These are phyloP conservation scores for Aethina tumida DNA, from an alignment of 1,140 invertebrate genomes.

Conservation along the genomic window DNA sequence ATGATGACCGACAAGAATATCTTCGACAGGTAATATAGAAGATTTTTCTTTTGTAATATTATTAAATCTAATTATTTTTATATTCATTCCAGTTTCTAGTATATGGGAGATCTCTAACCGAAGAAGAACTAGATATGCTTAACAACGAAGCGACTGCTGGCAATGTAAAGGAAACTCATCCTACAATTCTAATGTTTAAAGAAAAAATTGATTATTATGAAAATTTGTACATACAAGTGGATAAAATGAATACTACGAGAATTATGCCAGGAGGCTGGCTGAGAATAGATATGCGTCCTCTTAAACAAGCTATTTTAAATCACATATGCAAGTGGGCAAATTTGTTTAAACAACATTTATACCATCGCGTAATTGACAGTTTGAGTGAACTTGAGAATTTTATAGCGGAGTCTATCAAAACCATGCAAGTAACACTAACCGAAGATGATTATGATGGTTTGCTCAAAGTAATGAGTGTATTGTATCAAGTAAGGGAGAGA, in stretches of 20 bases:
- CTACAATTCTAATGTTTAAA: constrained; percentile 81
- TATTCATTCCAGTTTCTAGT: constrained; percentile 85
- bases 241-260: constrained; percentile 25
- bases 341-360: constrained; percentile 91
- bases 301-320: constrained; percentile 83
- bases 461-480: constrained; percentile 47
- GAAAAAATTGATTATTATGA: constrained; percentile 91
- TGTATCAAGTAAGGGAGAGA: constrained; percentile 51
- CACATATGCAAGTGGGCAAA: constrained; percentile 88
- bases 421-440: constrained; percentile 39
- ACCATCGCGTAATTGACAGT: constrained; percentile 73
- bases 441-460: constrained; percentile 58
- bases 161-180: constrained; percentile 38
- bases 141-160: constrained; percentile 46
- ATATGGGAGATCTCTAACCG: constrained; percentile 71
- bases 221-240: constrained; percentile 67
- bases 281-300: constrained; percentile 72
- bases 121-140: constrained; percentile 77
- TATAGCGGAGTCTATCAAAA: constrained; percentile 44
- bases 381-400: constrained; percentile 49
- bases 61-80: too few species aligned
- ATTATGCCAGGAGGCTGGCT: constrained; percentile 31
- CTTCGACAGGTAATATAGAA: too few species aligned
- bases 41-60: too few species aligned
- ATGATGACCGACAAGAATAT: constrained; percentile 72